Conservation (phyloP, 1,140 invertebrate genomes). For the Melanaphis sacchari region DNA sequence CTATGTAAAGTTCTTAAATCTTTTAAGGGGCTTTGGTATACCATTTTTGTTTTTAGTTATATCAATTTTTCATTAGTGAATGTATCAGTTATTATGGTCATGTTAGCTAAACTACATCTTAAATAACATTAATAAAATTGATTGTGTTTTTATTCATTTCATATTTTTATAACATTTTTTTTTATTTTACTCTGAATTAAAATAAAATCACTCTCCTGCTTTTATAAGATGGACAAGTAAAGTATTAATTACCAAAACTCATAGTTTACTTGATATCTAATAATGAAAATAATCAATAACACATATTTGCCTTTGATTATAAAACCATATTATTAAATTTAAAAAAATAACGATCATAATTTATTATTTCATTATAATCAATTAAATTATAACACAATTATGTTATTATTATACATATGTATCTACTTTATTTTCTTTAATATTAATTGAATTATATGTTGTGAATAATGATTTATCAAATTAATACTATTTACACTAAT, state of each 20-base stretch:
- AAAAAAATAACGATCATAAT: background rate
- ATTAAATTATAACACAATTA: background rate
- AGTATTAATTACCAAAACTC: background rate
- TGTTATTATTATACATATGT: background rate
- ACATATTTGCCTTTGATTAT: background rate
- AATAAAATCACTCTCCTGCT: background rate
- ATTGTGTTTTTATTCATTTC: background rate
- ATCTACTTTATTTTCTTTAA: background rate
- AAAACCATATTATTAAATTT: background rate
- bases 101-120: background rate
- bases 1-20: background rate
- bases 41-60: background rate
- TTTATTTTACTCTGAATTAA: background rate
- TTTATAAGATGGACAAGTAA: background rate
- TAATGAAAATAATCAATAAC: background rate
- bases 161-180: background rate
- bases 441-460: background rate
- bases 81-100: background rate
- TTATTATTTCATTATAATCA: background rate
- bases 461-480: background rate
- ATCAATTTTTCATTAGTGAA: background rate
- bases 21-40: background rate
- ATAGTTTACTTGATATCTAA: background rate
- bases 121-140: background rate
- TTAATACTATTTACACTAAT: background rate